phyloP scores from a whole-genome alignment of 1,140 invertebrate genomes.

The Vanessa tameamea region DNA sequence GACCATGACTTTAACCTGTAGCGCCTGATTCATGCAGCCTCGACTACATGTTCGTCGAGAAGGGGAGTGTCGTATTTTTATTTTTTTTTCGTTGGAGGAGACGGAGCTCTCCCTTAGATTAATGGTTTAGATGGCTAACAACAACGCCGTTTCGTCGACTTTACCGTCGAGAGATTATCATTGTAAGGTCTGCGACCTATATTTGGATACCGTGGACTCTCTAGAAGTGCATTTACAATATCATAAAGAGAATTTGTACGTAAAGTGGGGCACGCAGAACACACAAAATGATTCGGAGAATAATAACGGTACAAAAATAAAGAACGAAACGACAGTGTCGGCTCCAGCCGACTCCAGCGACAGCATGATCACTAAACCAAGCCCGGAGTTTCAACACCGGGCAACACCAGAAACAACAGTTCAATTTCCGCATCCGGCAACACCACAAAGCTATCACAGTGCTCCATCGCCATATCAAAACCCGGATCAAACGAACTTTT shows the following conservation, averaged over 20 bases:
- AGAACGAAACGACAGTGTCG: conserved; percentile 76
- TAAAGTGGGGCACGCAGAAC: conserved; percentile 87
- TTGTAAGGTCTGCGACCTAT: conserved; percentile 88
- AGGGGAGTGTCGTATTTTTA: conserved; percentile 68
- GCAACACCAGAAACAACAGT: conserved; percentile 80
- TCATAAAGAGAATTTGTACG: conserved; percentile 88
- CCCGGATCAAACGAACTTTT: conserved; percentile 81
- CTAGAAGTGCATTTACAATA: conserved; percentile 89
- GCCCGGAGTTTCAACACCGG: conserved; percentile 81
- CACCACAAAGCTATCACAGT: conserved; percentile 83
- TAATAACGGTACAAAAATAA: conserved; percentile 84
- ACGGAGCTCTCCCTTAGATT: conserved; percentile 71
- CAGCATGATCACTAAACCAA: conserved; percentile 81
- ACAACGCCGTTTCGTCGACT: conserved; percentile 74
- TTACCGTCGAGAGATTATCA: conserved; percentile 80
- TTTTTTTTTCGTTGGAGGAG: conserved; percentile 78
- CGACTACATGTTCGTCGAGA: conserved; percentile 70
- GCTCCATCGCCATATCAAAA: conserved; percentile 82
- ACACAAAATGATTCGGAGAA: conserved; percentile 83
- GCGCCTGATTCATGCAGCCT: conserved; percentile 56
- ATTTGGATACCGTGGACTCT: conserved; percentile 87
- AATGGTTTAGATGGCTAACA: conserved; percentile 81
- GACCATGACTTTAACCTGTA: conserved; percentile 69
- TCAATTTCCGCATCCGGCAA: conserved; percentile 82
- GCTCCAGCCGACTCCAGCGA: conserved; percentile 84